Conservation (phyloP, 35 echinoderm and acorn worm species). For the Apostichopus parvimensis region DNA sequence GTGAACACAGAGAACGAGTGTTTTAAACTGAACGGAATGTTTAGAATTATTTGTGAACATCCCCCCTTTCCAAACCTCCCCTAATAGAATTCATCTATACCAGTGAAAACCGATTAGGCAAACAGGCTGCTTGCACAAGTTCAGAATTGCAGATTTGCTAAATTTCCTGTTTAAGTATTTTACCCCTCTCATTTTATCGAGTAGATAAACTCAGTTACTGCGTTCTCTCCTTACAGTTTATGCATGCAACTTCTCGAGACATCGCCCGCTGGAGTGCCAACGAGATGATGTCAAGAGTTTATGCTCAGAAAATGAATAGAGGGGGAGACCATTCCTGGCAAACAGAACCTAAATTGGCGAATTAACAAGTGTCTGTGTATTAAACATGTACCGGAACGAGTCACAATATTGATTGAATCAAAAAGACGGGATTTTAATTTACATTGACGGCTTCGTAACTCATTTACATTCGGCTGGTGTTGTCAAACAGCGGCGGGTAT, state of each 20-base stretch:
- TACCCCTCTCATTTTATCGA: conserved; percentile 26
- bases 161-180: conserved; percentile 45
- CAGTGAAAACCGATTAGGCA: conserved; percentile 44
- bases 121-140: conserved; percentile 20
- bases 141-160: conserved; percentile 50
- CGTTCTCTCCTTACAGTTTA: conserved; percentile 39
- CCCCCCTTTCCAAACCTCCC: not conserved
- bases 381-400: conserved; percentile 25
- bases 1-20: not conserved
- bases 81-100: conserved; percentile 38
- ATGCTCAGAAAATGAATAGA: conserved; percentile 28
- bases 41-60: conserved; percentile 28
- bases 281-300: conserved; percentile 19
- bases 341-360: conserved; percentile 34
- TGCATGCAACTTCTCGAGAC: conserved; percentile 38
- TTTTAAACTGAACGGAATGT: conserved; percentile 34
- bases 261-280: conserved; percentile 26
- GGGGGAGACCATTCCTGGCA: not conserved
- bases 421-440: conserved; percentile 42
- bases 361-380: conserved; percentile 21
- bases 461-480: conserved; percentile 25
- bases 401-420: conserved; percentile 44
- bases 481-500: too few species aligned
- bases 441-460: conserved; percentile 6
- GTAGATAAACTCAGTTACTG: conserved; percentile 36